phyloP scores from a whole-genome alignment of 2,113 vertebrate genomes.

The Papio anubis region DNA sequence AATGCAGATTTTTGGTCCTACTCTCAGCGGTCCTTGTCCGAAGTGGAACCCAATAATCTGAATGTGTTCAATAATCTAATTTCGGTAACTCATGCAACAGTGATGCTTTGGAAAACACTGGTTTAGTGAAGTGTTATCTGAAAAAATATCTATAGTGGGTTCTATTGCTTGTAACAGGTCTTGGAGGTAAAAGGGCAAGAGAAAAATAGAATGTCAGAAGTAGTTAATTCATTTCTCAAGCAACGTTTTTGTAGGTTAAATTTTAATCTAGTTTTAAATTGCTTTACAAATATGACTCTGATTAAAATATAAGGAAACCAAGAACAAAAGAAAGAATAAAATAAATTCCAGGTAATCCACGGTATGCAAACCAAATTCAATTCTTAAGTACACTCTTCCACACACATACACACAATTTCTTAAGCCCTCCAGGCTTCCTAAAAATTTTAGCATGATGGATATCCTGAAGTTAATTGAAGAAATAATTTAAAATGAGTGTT shows the following conservation, averaged over 20 bases:
- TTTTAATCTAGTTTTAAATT: constrained; percentile 69
- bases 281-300: constrained; percentile 55
- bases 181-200: neutral
- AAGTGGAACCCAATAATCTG: neutral
- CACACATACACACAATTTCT: constrained; percentile 49
- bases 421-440: constrained; percentile 69
- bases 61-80: neutral
- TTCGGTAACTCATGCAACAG: neutral
- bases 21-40: neutral
- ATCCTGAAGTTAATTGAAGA: constrained; percentile 78
- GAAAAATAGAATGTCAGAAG: neutral
- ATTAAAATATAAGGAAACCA: constrained; percentile 60
- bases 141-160: neutral
- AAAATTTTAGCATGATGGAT: constrained; percentile 54
- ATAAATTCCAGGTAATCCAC: constrained; percentile 46
- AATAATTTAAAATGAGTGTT: constrained; percentile 72
- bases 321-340: constrained; percentile 59
- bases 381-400: constrained; percentile 50
- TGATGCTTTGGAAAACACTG: neutral
- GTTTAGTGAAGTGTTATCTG: neutral
- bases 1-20: neutral
- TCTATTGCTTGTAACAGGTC: neutral
- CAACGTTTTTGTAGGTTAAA: constrained; percentile 44
- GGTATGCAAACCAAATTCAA: constrained; percentile 27
- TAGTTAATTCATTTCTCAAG: constrained; percentile 47